Evolutionary conservation across 2,797 vertebrate species (phyloP), one percentile per base, ranked within the genome.

Genomic region (Catostomus latipinnis): DNA sequence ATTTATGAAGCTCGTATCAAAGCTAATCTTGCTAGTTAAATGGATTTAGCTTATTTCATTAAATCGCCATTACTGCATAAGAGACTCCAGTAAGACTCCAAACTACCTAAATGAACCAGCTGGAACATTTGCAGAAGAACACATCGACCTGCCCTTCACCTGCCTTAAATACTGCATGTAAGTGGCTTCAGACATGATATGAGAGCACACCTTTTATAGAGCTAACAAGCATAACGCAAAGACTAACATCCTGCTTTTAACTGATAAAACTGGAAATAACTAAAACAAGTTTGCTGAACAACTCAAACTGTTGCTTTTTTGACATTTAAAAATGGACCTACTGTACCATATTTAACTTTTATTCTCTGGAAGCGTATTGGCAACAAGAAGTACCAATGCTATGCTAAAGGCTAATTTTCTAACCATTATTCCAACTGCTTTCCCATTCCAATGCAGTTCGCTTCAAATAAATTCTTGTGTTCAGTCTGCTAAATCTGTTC

Each of bases 141-240:
- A 83, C 76, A 72, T 86, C 89, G 86, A 86, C 90, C 89, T 84
- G 88, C 89, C 89, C 90, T 91, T 90, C 89, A 90, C 88, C 90
- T 83, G 70, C 84, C 85, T 13, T 50, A 18, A 61, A 68, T 22
- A 45, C 1, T 48, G 11, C 18, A 65, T 8, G 56, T 46, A 67
- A 67, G 63, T 22, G 49, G 46, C 56, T 74, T 62, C 6, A 50
- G 46, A 56, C 58, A 45, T 5, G 8, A 34, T 46, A 53, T 45
- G 10, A 60, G 14, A n/a, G 53, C 60, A 83, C 82, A 75, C 48
- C 67, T 82, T 69, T 56, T 78, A 58, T 45, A 65, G 11, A 72
- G 52, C 13, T 7, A 43, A 56, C 22, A 9, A 76, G 22, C 8
- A 16, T 58, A 3, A 58, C 10, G 9, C 2, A 0, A 12, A 60